phyloP scores from a whole-genome alignment of 2,113 vertebrate species.

The Bostrychus sinensis region DNA sequence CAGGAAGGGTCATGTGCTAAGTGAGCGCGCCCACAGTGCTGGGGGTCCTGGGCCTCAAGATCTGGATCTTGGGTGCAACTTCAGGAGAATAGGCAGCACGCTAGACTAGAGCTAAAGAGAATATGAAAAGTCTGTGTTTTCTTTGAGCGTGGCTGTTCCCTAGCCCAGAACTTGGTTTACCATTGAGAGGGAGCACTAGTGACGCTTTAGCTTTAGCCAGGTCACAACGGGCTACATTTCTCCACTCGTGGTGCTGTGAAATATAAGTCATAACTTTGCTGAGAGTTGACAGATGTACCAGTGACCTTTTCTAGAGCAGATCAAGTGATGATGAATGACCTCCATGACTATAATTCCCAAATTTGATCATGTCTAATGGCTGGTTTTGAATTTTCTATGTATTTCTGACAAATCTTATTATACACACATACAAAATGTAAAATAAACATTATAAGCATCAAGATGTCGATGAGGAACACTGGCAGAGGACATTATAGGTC shows the following conservation, averaged over 20 bases:
- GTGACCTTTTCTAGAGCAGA: conserved; percentile 46
- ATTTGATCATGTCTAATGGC: conserved; percentile 13
- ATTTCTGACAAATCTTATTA: background rate
- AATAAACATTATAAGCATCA: conserved; percentile 26
- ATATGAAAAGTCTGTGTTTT: conserved; percentile 47
- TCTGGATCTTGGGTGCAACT: conserved; percentile 49
- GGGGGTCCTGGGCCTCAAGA: conserved; percentile 41
- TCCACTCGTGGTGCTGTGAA: conserved; percentile 37
- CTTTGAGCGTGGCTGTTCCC: conserved; percentile 33
- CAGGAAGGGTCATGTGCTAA: conserved; percentile 69
- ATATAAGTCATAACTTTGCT: conserved; percentile 50
- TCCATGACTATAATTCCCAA: conserved; percentile 17
- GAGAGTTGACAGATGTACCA: conserved; percentile 43
- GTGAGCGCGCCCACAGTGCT: conserved; percentile 42
- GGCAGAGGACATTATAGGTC: conserved; percentile 48
- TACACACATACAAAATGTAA: background rate
- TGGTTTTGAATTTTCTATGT: conserved; percentile 14
- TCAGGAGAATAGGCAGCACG: conserved; percentile 46
- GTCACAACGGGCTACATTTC: conserved; percentile 50
- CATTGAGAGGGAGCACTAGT: conserved; percentile 24
- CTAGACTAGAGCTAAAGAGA: conserved; percentile 55
- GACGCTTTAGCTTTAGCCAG: conserved; percentile 38
- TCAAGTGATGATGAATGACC: conserved; percentile 42
- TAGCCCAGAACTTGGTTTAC: conserved; percentile 27
- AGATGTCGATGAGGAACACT: conserved; percentile 39